Percentiles rank a stretch among this genome's conserved stretches.
Conservation (phyloP, 2,888 invertebrate genomes). For the Gnatocerus cornutus region DNA sequence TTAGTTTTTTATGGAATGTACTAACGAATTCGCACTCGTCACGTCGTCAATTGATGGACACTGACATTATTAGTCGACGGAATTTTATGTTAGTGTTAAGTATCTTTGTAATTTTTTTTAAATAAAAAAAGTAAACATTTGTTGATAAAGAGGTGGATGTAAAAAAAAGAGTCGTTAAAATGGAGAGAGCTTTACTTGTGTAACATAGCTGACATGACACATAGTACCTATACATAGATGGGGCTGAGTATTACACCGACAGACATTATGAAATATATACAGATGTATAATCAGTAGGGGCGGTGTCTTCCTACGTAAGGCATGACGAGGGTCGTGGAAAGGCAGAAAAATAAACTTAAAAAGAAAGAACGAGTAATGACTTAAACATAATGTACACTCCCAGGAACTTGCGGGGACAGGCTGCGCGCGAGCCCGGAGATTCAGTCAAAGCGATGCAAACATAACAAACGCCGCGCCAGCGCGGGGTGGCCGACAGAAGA, state of each 20-base stretch:
- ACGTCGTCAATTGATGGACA: slow-evolving; percentile 1
- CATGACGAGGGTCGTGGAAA: slow-evolving; percentile 67
- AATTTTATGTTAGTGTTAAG: slow-evolving; percentile 24
- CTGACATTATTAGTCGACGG: slow-evolving; percentile 17
- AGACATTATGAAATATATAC: slow-evolving; percentile 66
- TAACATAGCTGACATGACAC: slow-evolving; percentile 72
- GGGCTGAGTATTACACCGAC: slow-evolving; percentile 70
- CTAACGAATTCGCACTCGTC: slow-evolving; percentile 17
- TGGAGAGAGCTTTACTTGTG: slow-evolving; percentile 72
- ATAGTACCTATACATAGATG: slow-evolving; percentile 71
- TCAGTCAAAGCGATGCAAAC: slow-evolving; percentile 69
- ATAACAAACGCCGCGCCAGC: slow-evolving; percentile 70
- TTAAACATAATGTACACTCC: slow-evolving; percentile 59
- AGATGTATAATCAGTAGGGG: slow-evolving; percentile 63
- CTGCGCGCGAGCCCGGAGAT: slow-evolving; percentile 64
- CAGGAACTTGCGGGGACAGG: slow-evolving; percentile 64
- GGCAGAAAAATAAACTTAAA: slow-evolving; percentile 52
- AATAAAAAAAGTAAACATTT: slow-evolving; percentile 21
- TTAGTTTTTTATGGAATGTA: slow-evolving; percentile 21
- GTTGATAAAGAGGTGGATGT: slow-evolving; percentile 7
- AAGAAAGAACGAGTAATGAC: slow-evolving; percentile 40
- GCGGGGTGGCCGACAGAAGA: slow-evolving; percentile 64
- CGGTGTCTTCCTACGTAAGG: slow-evolving; percentile 69
- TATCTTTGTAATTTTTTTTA: slow-evolving; percentile 24
- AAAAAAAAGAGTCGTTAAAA: slow-evolving; percentile 61